These are phyloP conservation scores for Argyrosomus japonicus DNA, from an alignment of 2,113 vertebrate species.

Conservation along the genomic window DNA sequence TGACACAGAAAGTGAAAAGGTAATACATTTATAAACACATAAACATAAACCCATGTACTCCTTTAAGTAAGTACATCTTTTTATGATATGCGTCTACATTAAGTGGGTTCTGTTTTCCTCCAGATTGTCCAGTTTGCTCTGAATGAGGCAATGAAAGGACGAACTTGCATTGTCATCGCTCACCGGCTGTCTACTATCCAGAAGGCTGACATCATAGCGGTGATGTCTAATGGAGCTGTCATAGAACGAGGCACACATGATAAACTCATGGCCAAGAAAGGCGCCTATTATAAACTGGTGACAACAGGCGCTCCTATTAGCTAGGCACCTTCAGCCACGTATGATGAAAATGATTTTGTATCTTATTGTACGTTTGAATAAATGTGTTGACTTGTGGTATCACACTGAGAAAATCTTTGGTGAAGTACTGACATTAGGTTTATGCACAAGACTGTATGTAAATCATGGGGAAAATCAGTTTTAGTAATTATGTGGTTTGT, in stretches of 20 bases:
- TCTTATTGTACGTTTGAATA: too few relatives aligned
- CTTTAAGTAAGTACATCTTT: too few relatives aligned
- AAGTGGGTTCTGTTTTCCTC: neutral
- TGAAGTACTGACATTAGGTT: too few relatives aligned
- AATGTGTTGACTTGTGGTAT: too few relatives aligned
- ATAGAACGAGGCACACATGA: slow-evolving; percentile 92
- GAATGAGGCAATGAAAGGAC: slow-evolving; percentile 93
- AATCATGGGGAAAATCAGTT: slow-evolving; percentile 5
- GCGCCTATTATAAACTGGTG: too few relatives aligned
- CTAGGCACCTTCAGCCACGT: too few relatives aligned
- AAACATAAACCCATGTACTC: neutral
- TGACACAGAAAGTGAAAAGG: slow-evolving; percentile 98
- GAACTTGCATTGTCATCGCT: slow-evolving; percentile 96
- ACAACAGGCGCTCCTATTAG: too few relatives aligned
- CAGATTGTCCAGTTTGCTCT: slow-evolving; percentile 93
- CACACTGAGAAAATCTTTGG: too few relatives aligned
- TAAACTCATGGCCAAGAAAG: slow-evolving; percentile 91
- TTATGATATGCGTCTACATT: neutral
- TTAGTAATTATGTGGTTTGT: neutral
- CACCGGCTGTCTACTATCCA: slow-evolving; percentile 96
- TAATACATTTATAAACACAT: slow-evolving; percentile 55
- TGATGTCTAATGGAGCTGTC: slow-evolving; percentile 92
- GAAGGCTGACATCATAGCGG: slow-evolving; percentile 91
- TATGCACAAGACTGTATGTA: too few relatives aligned
- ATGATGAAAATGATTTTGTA: too few relatives aligned